A percentile compares a stretch with the other conserved stretches of the same genome.
Evolutionary conservation across 2,797 vertebrate genomes (phyloP).

Genomic region (Gymnodraco acuticeps): DNA sequence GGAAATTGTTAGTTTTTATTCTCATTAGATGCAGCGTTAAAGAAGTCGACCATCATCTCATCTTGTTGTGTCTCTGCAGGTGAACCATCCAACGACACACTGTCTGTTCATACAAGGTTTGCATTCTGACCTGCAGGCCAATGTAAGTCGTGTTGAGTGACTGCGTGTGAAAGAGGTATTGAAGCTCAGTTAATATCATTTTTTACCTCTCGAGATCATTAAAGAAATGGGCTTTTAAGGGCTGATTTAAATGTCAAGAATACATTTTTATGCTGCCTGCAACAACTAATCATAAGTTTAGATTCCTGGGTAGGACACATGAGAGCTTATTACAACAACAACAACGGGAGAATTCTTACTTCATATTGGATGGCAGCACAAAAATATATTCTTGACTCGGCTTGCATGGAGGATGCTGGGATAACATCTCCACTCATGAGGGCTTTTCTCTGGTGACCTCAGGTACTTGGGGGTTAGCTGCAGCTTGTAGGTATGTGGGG

Average conservation of each 20-base stretch:
- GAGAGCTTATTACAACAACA: background rate
- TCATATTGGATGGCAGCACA: slow-evolving; percentile 47
- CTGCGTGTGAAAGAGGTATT: slow-evolving; percentile 86
- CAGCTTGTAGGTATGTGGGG: background rate
- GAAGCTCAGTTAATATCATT: slow-evolving; percentile 49
- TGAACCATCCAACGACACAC: slow-evolving; percentile 14
- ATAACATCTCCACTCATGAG: slow-evolving; percentile 22
- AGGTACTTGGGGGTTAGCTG: background rate
- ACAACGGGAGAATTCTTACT: background rate
- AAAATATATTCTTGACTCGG: slow-evolving; percentile 63
- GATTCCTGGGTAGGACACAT: background rate
- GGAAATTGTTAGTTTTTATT: background rate
- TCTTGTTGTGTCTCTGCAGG: slow-evolving; percentile 53
- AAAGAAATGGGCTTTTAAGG: slow-evolving; percentile 24
- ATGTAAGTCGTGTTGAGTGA: slow-evolving; percentile 85
- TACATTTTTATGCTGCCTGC: slow-evolving; percentile 60
- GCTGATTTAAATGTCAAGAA: slow-evolving; percentile 38
- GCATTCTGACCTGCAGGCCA: slow-evolving; percentile 74
- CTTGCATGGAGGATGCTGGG: slow-evolving; percentile 66
- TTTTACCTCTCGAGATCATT: slow-evolving; percentile 27
- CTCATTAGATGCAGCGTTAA: background rate
- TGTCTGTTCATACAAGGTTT: slow-evolving; percentile 71
- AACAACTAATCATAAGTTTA: slow-evolving; percentile 12
- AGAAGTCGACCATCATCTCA: background rate
- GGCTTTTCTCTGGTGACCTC: slow-evolving; percentile 45